Evolutionary conservation across 1,140 invertebrate species (phyloP).

Genomic region (Ericerus pela): DNA sequence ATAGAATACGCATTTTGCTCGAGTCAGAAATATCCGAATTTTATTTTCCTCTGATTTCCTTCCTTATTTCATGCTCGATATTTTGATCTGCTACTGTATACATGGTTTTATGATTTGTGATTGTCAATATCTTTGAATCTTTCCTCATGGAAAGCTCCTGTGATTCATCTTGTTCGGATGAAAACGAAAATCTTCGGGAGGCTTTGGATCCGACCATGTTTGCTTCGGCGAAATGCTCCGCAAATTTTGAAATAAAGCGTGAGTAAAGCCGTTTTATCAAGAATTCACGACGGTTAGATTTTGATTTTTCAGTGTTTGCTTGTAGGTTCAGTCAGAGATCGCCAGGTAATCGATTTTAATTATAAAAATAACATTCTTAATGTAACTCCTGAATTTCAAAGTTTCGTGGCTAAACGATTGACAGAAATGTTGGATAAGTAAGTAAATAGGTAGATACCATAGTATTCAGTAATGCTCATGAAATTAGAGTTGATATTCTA

Average conservation of each 20-base stretch:
- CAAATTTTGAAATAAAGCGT: neutral
- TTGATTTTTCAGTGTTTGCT: neutral
- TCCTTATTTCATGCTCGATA: no score
- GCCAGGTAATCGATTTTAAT: neutral
- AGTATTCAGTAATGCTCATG: no score
- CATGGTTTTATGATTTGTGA: no score
- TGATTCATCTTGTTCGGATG: neutral
- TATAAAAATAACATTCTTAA: neutral
- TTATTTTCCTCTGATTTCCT: no score
- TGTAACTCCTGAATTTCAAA: neutral
- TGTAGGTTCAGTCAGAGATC: neutral
- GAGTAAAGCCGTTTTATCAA: neutral
- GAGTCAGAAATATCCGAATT: no score
- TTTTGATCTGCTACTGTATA: no score
- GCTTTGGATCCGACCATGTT: conserved; percentile 2
- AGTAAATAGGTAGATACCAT: no score
- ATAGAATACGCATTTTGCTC: no score
- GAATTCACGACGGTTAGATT: neutral
- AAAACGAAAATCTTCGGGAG: neutral
- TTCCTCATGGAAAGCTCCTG: no score
- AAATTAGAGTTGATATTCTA: no score
- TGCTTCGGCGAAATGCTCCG: neutral
- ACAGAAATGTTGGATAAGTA: neutral
- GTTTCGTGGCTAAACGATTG: neutral
- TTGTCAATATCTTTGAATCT: no score